phyloP scores from a whole-genome alignment of 2,113 vertebrate genomes.

The Larimichthys crocea region DNA sequence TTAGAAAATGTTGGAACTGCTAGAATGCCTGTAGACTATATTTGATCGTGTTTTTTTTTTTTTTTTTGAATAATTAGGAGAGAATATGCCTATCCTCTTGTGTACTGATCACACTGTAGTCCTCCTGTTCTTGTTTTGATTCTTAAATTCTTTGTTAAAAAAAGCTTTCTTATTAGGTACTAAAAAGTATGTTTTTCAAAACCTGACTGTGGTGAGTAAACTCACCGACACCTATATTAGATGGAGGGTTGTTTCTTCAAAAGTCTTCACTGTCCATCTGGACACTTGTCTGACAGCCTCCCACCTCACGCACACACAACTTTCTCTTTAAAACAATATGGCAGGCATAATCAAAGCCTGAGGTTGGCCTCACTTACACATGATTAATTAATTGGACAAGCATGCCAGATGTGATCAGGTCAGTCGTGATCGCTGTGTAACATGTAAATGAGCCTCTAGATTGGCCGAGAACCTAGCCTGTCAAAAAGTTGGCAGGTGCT shows the following conservation, averaged over 20 bases:
- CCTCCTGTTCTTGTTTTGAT: background rate
- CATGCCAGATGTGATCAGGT: conserved; percentile 74
- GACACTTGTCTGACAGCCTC: conserved; percentile 38
- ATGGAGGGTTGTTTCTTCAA: conserved; percentile 5
- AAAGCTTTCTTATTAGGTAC: too few relatives aligned
- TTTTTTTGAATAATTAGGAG: background rate
- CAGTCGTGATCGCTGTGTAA: conserved; percentile 56
- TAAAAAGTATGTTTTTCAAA: background rate
- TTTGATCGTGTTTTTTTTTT: background rate
- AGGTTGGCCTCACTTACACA: conserved; percentile 60
- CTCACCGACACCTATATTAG: background rate
- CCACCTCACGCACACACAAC: conserved; percentile 12
- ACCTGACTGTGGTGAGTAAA: background rate
- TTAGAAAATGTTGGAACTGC: background rate
- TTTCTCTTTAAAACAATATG: conserved; percentile 67
- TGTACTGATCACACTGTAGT: background rate
- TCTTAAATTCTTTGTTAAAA: background rate
- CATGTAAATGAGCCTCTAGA: conserved; percentile 70
- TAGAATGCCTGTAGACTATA: background rate
- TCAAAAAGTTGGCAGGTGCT: conserved; percentile 70
- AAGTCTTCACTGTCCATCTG: conserved; percentile 35
- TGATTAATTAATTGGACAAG: conserved; percentile 78
- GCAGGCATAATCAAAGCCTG: conserved; percentile 65
- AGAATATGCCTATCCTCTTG: background rate
- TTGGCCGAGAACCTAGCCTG: conserved; percentile 56